Conservation (phyloP, 1,140 invertebrate species). For the Brevipalpus yothersi region DNA sequence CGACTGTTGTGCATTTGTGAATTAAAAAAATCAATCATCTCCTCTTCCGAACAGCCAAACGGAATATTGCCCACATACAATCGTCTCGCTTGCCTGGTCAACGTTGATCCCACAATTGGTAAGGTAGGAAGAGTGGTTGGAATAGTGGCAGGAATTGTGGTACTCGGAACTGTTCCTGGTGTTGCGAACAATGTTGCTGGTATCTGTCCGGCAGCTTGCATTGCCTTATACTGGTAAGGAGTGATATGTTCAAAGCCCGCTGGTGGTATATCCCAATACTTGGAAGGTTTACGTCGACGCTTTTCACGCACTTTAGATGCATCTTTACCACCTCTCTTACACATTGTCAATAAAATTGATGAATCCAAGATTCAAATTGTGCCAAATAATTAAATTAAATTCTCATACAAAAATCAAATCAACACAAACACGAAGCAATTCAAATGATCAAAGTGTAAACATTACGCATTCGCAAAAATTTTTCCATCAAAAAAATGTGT, state of each 20-base stretch:
- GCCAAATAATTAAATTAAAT: no score
- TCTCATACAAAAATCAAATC: no score
- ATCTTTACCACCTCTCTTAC: no score
- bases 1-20: slow-evolving; percentile 98
- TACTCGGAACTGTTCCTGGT: slow-evolving; percentile 28
- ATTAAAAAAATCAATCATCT: slow-evolving; percentile 99
- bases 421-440: no score
- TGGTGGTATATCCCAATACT: slow-evolving; percentile 99
- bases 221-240: slow-evolving; percentile 58
- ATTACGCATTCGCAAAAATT: no score
- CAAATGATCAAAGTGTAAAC: no score
- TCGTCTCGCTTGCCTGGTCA: slow-evolving; percentile 79
- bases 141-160: no score
- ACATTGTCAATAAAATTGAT: no score
- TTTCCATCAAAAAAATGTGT: no score
- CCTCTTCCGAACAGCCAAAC: slow-evolving; percentile 96
- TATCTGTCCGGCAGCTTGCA: slow-evolving; percentile 35
- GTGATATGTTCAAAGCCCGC: slow-evolving; percentile 96
- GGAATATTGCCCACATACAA: slow-evolving; percentile 99
- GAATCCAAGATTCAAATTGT: no score
- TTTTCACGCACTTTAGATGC: background rate
- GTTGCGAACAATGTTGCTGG: slow-evolving; percentile 28
- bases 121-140: no score
- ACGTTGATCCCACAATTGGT: slow-evolving; percentile 90
- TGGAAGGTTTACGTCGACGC: slow-evolving; percentile 48